Conservation (phyloP, 2,888 invertebrate species). For the Athalia rosae region DNA sequence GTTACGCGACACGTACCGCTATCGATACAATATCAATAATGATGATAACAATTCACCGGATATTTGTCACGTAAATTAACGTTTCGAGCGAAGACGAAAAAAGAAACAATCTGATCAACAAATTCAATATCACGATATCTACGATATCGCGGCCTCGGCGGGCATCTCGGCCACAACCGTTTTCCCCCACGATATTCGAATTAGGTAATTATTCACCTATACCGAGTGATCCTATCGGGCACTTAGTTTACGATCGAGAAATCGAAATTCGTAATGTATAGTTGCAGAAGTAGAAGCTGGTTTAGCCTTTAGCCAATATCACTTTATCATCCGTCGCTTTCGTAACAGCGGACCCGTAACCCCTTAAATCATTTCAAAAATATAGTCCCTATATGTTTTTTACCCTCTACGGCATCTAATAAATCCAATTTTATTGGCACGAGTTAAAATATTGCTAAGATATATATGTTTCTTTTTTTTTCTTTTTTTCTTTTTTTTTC, state of each 20-base stretch:
- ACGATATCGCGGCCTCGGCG: too few species aligned
- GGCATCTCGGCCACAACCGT: too few species aligned
- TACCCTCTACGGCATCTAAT: conserved; percentile 37
- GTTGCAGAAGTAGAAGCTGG: conserved; percentile 28
- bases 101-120: too few species aligned
- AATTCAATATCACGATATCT: too few species aligned
- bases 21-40: neutral
- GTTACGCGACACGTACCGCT: neutral
- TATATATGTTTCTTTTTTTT: conserved; percentile 23
- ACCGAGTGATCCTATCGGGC: neutral
- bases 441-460: conserved; percentile 39
- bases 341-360: conserved; percentile 36
- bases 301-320: conserved; percentile 40
- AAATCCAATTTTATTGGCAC: conserved; percentile 44
- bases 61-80: too few species aligned
- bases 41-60: too few species aligned
- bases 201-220: conserved; percentile 1
- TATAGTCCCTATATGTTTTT: conserved; percentile 42
- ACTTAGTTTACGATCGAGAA: neutral
- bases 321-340: conserved; percentile 39
- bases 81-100: too few species aligned
- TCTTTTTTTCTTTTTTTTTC: too few species aligned
- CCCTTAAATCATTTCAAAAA: conserved; percentile 44
- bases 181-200: neutral
- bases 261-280: conserved; percentile 26